Evolutionary conservation across 37 sponge, comb jelly and placozoan species (phyloP).

Genomic region (Corticium candelabrum): DNA sequence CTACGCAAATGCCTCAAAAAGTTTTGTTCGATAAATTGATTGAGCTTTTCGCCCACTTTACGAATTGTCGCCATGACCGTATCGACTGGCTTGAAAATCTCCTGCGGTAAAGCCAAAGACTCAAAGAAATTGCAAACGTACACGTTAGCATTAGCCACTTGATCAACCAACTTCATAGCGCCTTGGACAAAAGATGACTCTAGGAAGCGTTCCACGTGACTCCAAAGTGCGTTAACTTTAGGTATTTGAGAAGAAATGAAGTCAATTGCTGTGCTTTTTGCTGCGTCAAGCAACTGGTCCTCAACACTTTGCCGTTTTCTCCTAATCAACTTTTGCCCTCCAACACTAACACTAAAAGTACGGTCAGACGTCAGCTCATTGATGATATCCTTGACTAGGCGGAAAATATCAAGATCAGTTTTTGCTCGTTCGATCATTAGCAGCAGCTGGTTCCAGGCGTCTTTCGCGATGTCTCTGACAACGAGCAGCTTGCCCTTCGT

Average conservation of each 20-base stretch:
- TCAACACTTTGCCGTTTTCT: background rate
- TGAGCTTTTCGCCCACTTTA: background rate
- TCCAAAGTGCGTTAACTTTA: background rate
- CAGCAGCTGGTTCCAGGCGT: background rate
- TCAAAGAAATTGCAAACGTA: background rate
- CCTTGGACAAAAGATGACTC: background rate
- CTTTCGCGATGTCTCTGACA: background rate
- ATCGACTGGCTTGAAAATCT: background rate
- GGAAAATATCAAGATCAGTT: background rate
- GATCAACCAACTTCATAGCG: background rate
- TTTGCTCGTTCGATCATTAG: background rate
- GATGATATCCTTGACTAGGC: background rate
- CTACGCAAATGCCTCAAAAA: background rate
- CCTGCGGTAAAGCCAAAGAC: background rate
- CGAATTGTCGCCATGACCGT: background rate
- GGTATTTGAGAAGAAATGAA: background rate
- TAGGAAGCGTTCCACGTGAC: background rate
- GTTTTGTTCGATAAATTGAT: background rate
- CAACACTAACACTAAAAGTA: background rate
- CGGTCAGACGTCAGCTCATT: background rate
- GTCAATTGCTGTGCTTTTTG: background rate
- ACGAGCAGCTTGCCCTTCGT: background rate
- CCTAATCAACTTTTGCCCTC: background rate
- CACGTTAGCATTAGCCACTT: background rate
- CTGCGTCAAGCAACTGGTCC: background rate